A percentile compares a stretch with the other conserved stretches of the same genome.
Conservation (phyloP, 2,113 vertebrate species). For the Muscicapa adusta region DNA sequence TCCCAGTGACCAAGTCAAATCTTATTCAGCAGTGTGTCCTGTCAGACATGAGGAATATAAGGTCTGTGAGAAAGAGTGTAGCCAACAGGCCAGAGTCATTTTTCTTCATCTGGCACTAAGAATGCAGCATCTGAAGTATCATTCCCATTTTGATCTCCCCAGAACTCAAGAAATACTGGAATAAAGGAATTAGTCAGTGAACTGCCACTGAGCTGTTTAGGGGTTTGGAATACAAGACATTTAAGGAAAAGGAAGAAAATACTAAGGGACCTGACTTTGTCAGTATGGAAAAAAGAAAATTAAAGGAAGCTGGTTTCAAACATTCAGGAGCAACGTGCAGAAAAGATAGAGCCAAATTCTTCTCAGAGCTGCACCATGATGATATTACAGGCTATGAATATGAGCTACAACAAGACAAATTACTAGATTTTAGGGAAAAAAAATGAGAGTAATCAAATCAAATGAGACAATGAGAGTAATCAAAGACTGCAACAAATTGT, state of each 20-base stretch:
- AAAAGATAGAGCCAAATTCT: not conserved
- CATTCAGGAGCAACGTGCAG: not conserved
- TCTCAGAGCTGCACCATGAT: not conserved
- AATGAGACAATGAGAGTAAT: fast-evolving
- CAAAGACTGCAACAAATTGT: not conserved
- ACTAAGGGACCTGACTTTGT: not conserved
- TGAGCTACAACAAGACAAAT: not conserved
- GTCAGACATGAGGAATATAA: not conserved
- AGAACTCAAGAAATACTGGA: not conserved
- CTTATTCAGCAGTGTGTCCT: not conserved
- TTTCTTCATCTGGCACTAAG: not conserved
- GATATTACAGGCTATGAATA: not conserved
- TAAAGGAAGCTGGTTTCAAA: not conserved
- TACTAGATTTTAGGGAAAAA: not conserved
- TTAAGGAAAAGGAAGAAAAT: not conserved
- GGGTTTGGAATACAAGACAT: not conserved
- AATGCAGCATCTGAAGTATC: not conserved
- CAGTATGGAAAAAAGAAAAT: not conserved
- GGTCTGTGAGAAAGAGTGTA: not conserved
- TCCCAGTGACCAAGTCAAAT: not conserved
- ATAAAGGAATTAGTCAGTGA: not conserved
- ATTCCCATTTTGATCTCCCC: not conserved
- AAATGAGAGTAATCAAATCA: not conserved
- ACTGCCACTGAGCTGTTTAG: not conserved
- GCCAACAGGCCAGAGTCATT: not conserved